phyloP scores from a whole-genome alignment of 2,888 invertebrate species.

The Caenorhabditis panamensis region DNA sequence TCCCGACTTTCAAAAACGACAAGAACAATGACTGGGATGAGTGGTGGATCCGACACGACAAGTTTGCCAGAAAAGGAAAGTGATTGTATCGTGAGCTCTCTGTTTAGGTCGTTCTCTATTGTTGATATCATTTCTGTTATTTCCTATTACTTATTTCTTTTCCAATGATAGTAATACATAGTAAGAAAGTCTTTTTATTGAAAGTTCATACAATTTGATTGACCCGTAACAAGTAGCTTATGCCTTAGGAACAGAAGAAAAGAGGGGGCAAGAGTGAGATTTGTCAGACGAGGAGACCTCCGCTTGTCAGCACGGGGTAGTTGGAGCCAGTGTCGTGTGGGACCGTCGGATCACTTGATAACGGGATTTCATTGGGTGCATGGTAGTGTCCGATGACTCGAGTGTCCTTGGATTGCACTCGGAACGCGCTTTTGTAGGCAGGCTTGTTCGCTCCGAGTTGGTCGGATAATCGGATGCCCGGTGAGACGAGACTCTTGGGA shows the following conservation, averaged over 20 bases:
- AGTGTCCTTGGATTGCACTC: slow-evolving; percentile 56
- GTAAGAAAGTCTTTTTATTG: not conserved
- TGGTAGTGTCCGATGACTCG: slow-evolving; percentile 69
- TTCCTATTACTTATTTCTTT: no score
- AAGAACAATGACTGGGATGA: slow-evolving; percentile 77
- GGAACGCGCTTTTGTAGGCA: slow-evolving; percentile 63
- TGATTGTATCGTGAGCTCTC: slow-evolving; percentile 45
- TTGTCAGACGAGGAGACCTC: slow-evolving; percentile 54
- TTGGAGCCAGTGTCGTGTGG: not conserved
- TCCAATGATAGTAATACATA: no score
- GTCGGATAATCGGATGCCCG: slow-evolving; percentile 64
- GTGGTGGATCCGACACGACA: slow-evolving; percentile 77
- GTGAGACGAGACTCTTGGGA: slow-evolving; percentile 29
- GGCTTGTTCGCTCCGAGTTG: slow-evolving; percentile 43
- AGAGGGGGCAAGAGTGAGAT: slow-evolving; percentile 42
- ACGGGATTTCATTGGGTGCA: slow-evolving; percentile 65
- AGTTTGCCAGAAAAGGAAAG: slow-evolving; percentile 75
- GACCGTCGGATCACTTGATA: slow-evolving; percentile 53
- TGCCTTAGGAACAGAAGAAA: slow-evolving; percentile 13
- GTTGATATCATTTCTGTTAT: slow-evolving; percentile 32
- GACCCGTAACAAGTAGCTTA: slow-evolving; percentile 30
- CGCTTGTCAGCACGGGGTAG: slow-evolving; percentile 58
- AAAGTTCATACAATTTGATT: slow-evolving; percentile 13
- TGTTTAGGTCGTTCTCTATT: slow-evolving; percentile 18
- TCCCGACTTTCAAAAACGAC: slow-evolving; percentile 78